Percentiles rank a stretch among this genome's conserved stretches.
These are phyloP conservation scores for Rhodeus uyekii DNA, from an alignment of 2,797 vertebrate species.

Conservation along the genomic window DNA sequence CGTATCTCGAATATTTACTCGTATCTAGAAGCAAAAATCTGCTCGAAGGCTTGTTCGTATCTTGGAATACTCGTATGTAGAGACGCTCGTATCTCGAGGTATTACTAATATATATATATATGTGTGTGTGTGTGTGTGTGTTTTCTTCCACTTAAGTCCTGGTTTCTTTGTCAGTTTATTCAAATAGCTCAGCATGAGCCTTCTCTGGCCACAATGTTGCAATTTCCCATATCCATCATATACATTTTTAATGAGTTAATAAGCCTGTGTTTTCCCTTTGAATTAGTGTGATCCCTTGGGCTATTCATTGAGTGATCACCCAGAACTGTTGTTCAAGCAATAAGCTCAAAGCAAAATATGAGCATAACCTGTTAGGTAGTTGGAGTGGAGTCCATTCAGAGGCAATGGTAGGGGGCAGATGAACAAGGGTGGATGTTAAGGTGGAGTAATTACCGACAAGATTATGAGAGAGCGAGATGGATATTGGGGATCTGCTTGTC, in stretches of 20 bases:
- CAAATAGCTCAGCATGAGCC: slow-evolving; percentile 4
- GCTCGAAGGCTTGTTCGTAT: no score
- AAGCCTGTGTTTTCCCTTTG: slow-evolving; percentile 34
- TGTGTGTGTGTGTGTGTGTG: no score
- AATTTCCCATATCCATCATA: slow-evolving; percentile 17
- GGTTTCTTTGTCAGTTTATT: background rate
- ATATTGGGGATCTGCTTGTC: slow-evolving; percentile 49
- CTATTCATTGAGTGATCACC: slow-evolving; percentile 36
- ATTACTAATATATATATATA: no score
- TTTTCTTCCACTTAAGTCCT: no score
- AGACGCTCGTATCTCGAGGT: no score
- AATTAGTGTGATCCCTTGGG: slow-evolving; percentile 26
- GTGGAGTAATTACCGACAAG: slow-evolving; percentile 35
- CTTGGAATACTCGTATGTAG: no score
- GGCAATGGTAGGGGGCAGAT: background rate
- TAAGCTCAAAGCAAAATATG: slow-evolving; percentile 43
- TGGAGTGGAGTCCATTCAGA: slow-evolving; percentile 17
- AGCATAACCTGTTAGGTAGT: slow-evolving; percentile 44
- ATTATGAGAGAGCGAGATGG: slow-evolving; percentile 23
- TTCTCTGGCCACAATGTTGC: background rate
- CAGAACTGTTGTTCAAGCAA: slow-evolving; percentile 31
- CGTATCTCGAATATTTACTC: no score
- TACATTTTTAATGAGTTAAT: slow-evolving; percentile 43
- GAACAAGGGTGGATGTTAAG: slow-evolving; percentile 24
- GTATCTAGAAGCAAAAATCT: no score